Conservation (phyloP, 2,888 invertebrate species). For the Macroteleia sp. region DNA sequence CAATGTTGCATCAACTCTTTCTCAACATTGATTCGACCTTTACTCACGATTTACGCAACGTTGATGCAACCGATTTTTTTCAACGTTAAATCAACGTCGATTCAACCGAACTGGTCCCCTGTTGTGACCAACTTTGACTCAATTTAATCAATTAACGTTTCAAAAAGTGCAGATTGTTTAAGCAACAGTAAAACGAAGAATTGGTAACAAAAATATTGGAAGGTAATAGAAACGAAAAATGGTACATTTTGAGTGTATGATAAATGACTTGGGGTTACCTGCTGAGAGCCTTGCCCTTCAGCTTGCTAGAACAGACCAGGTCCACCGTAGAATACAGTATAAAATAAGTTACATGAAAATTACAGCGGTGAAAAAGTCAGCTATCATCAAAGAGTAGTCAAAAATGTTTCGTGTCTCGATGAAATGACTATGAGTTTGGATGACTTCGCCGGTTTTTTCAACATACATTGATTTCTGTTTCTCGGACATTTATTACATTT, state of each 20-base stretch:
- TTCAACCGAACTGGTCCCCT: too few relatives aligned
- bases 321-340: constrained; percentile 79
- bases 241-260: constrained; percentile 46
- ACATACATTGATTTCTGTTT: constrained; percentile 41
- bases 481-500: not conserved
- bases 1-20: too few relatives aligned
- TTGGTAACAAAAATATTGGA: too few relatives aligned
- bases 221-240: constrained; percentile 16
- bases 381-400: constrained; percentile 7
- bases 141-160: too few relatives aligned
- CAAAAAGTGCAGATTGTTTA: too few relatives aligned
- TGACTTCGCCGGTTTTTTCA: constrained; percentile 17
- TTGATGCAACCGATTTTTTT: too few relatives aligned
- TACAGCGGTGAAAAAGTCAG: constrained; percentile 25
- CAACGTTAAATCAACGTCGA: too few relatives aligned
- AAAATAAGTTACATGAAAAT: constrained; percentile 45
- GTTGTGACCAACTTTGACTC: too few relatives aligned
- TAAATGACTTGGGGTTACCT: constrained; percentile 87
- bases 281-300: constrained; percentile 91
- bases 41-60: too few relatives aligned
- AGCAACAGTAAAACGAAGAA: too few relatives aligned
- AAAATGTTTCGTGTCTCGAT: constrained; percentile 8
- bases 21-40: too few relatives aligned
- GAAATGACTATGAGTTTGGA: constrained; percentile 36
- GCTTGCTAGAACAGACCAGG: constrained; percentile 88